Evolutionary conservation across 2,888 invertebrate species (phyloP).

Genomic region (Bombylius discolor): DNA sequence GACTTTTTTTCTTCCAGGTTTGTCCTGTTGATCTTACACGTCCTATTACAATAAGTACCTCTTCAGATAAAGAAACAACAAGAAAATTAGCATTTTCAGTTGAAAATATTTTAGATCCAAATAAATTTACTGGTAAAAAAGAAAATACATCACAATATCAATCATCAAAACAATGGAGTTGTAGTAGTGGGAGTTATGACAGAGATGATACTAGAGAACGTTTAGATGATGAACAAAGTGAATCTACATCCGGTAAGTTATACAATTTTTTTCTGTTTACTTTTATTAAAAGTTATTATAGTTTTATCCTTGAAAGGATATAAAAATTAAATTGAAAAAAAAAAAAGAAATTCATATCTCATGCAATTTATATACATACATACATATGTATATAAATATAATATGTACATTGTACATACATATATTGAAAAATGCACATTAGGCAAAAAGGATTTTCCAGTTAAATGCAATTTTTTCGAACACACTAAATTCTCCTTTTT

Average conservation of each 20-base stretch:
- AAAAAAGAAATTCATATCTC: too few species aligned
- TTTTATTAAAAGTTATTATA: not conserved
- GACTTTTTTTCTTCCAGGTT: conserved; percentile 20
- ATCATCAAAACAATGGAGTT: conserved; percentile 38
- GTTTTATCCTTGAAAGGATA: too few species aligned
- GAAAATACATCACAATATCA: conserved; percentile 18
- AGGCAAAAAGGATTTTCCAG: conserved; percentile 7
- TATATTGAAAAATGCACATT: conserved; percentile 6
- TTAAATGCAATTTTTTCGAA: conserved; percentile 6
- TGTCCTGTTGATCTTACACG: conserved; percentile 37
- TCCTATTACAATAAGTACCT: conserved; percentile 29
- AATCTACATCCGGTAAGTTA: conserved; percentile 43
- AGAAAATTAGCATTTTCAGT: conserved; percentile 71
- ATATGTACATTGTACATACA: too few species aligned
- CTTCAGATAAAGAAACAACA: conserved; percentile 31
- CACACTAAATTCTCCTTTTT: not conserved
- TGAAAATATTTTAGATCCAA: conserved; percentile 81
- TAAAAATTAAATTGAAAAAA: too few species aligned
- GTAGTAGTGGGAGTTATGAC: conserved; percentile 32
- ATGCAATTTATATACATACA: too few species aligned
- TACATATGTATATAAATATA: too few species aligned
- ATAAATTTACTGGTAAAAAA: conserved; percentile 68
- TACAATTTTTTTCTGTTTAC: not conserved
- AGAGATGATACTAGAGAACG: conserved; percentile 35
- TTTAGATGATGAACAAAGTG: conserved; percentile 34